Evolutionary conservation across 2,113 vertebrate genomes (phyloP).

Genomic region (Pterocles gutturalis): DNA sequence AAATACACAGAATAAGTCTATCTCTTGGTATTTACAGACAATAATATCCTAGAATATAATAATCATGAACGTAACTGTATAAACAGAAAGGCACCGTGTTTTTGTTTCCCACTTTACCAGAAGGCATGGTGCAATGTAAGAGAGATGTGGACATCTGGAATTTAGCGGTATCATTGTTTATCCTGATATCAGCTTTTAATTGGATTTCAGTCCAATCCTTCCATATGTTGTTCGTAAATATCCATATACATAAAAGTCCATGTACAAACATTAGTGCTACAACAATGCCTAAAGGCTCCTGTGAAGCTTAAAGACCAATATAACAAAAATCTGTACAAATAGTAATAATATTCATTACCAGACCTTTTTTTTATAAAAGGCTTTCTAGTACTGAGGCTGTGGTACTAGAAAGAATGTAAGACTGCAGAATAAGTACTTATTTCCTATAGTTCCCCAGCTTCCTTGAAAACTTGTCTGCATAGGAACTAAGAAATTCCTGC

Average conservation of each 20-base stretch:
- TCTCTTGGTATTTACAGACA: background rate
- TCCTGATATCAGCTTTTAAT: background rate
- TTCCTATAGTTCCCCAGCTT: background rate
- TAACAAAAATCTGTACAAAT: background rate
- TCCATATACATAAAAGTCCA: accelerated
- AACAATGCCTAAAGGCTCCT: background rate
- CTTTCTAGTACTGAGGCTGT: background rate
- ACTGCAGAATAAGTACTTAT: background rate
- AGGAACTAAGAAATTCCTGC: background rate
- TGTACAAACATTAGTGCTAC: background rate
- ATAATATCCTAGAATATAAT: background rate
- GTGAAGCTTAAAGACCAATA: background rate
- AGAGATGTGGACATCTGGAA: background rate
- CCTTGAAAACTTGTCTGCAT: background rate
- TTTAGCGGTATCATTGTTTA: background rate
- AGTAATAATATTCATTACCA: background rate
- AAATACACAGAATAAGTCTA: background rate
- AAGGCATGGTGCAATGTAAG: background rate
- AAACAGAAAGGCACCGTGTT: background rate
- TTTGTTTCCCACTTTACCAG: background rate
- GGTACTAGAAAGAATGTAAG: background rate
- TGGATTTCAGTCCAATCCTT: background rate
- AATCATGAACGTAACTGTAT: background rate
- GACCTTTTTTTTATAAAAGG: background rate
- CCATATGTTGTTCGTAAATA: background rate